These are phyloP conservation scores for Drosophila antonietae DNA, from an alignment of 2,888 invertebrate species.

Conservation along the genomic window DNA sequence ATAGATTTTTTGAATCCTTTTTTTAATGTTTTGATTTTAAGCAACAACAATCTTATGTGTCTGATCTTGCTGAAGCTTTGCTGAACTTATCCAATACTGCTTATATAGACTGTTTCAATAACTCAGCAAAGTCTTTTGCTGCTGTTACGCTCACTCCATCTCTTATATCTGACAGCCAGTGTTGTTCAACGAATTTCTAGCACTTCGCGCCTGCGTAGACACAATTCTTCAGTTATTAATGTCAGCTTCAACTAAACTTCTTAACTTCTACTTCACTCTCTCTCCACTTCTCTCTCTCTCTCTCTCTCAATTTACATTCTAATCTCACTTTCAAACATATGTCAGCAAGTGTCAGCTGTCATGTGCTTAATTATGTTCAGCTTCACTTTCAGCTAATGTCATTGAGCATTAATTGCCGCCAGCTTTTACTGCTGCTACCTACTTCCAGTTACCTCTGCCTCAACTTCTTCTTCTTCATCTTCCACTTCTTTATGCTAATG, in stretches of 20 bases:
- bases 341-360: constrained; percentile 5
- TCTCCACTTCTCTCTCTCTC: not conserved
- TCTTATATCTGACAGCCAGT: not conserved
- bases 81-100: too few species aligned
- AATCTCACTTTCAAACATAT: constrained; percentile 16
- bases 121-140: too few species aligned
- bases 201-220: not conserved
- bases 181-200: not conserved
- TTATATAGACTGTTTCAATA: too few species aligned
- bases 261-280: not conserved
- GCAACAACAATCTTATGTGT: too few species aligned
- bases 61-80: too few species aligned
- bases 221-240: not conserved
- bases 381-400: constrained; percentile 44
- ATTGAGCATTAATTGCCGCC: constrained; percentile 23
- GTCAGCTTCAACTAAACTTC: not conserved
- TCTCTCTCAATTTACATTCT: not conserved
- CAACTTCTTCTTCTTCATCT: not conserved
- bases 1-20: too few species aligned
- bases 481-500: constrained; percentile 9
- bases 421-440: constrained; percentile 2
- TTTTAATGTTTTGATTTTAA: too few species aligned
- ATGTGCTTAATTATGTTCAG: constrained; percentile 14
- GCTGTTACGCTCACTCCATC: not conserved
- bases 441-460: not conserved